Percentiles rank a stretch among this genome's conserved stretches.
Evolutionary conservation across 2,797 vertebrate species (phyloP).

Genomic region (Coccyzus lansbergi): DNA sequence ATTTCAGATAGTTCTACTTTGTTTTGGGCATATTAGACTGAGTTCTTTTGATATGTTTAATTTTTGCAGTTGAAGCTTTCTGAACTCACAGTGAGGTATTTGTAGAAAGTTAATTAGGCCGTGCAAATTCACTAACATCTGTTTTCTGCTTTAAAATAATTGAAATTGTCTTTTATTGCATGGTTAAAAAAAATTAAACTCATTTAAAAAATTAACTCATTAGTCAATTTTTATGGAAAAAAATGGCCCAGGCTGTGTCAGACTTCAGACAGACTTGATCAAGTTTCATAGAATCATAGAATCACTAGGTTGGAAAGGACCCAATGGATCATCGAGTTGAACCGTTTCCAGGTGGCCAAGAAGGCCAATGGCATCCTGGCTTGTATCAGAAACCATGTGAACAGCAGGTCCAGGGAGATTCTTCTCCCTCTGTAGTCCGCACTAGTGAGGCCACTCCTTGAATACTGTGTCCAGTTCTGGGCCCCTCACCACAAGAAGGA

Average conservation of each 20-base stretch:
- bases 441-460: no score
- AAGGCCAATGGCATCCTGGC: no score
- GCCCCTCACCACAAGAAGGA: no score
- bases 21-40: background rate
- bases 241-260: background rate
- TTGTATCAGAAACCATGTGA: no score
- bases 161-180: constrained; percentile 39
- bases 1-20: constrained; percentile 1
- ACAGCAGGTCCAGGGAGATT: no score
- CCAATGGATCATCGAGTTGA: no score
- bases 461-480: no score
- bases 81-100: constrained; percentile 59
- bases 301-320: no score
- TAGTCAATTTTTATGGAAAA: constrained; percentile 9
- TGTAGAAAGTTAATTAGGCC: constrained; percentile 47
- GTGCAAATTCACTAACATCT: constrained; percentile 47
- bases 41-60: constrained; percentile 55
- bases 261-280: background rate
- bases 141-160: constrained; percentile 61
- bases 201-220: constrained; percentile 28
- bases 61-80: constrained; percentile 47
- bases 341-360: no score
- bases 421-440: no score
- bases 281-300: no score
- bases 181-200: no score